Conservation (phyloP, 2,113 vertebrate species). For the Neodon shergylaensis region DNA sequence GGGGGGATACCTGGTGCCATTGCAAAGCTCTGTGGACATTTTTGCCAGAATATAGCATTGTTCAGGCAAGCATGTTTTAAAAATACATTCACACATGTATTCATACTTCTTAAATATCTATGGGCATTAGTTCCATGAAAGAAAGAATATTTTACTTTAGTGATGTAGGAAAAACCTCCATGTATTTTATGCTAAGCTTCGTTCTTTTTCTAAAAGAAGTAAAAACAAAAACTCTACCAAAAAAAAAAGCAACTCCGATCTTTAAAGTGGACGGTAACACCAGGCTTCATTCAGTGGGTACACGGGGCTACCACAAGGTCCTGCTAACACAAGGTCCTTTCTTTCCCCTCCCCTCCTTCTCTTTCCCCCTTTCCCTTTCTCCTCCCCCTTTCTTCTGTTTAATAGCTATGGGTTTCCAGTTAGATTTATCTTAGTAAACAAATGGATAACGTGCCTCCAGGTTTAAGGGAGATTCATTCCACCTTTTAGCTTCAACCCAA, state of each 20-base stretch:
- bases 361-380: background rate
- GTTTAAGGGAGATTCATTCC: background rate
- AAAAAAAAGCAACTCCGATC: background rate
- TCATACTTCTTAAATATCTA: background rate
- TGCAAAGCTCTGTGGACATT: background rate
- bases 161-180: background rate
- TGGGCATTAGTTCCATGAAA: background rate
- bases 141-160: background rate
- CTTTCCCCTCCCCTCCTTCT: background rate
- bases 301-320: background rate
- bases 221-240: background rate
- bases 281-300: background rate
- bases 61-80: background rate
- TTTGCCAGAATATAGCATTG: background rate
- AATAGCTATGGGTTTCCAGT: background rate
- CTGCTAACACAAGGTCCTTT: background rate
- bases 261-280: background rate
- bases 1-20: background rate
- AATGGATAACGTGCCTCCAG: background rate
- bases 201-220: slow-evolving; percentile 24
- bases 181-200: slow-evolving; percentile 5
- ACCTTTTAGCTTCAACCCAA: background rate
- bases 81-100: background rate
- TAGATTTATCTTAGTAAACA: background rate
- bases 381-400: background rate